These are phyloP conservation scores for Polydrusus tereticollis DNA, from an alignment of 2,888 invertebrate species.

Conservation along the genomic window DNA sequence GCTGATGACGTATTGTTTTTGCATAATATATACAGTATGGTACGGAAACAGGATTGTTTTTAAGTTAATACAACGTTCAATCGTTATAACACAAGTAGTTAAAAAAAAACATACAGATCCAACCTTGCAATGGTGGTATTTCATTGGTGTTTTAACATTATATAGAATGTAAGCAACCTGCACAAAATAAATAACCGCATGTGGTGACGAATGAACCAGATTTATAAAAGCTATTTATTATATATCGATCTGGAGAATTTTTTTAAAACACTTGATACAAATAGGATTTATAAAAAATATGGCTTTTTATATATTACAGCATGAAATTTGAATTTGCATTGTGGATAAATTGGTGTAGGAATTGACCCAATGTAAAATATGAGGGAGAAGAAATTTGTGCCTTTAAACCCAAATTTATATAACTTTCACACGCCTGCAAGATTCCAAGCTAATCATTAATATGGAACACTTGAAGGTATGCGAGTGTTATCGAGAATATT, in stretches of 20 bases:
- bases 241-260: background rate
- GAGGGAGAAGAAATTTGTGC: background rate
- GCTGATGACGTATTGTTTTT: background rate
- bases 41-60: background rate
- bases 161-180: background rate
- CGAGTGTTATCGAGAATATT: no score
- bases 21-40: background rate
- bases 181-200: background rate
- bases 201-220: background rate
- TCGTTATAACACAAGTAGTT: no score
- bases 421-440: no score
- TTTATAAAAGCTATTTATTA: background rate
- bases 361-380: background rate
- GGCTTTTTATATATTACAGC: constrained; percentile 8
- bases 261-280: background rate
- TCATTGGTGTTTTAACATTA: no score
- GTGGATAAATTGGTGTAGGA: background rate
- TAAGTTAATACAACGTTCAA: background rate
- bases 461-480: no score
- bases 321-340: constrained; percentile 1
- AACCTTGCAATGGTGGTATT: no score
- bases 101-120: no score
- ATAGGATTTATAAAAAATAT: constrained; percentile 17
- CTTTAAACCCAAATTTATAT: no score
- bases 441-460: no score